A percentile compares a stretch with the other conserved stretches of the same genome.
Conservation (phyloP, 2,888 invertebrate genomes). For the Atethmia centrago region DNA sequence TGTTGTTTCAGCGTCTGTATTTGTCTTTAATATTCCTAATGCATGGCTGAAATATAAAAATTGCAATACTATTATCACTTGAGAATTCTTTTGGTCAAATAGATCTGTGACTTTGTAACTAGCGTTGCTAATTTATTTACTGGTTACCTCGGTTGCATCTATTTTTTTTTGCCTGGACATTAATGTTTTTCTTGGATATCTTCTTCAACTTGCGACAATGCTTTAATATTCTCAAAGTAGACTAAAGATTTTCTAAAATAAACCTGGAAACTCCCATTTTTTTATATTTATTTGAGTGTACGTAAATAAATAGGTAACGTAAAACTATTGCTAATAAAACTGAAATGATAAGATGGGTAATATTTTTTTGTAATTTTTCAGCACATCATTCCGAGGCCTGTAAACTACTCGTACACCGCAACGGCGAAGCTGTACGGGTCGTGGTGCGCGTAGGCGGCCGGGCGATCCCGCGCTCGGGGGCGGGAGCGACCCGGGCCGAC, state of each 20-base stretch:
- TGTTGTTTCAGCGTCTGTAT: conserved; percentile 17
- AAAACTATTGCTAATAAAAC: background rate
- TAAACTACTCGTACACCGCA: conserved; percentile 28
- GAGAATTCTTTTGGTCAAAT: background rate
- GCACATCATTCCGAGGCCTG: conserved; percentile 6
- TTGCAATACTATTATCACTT: conserved; percentile 24
- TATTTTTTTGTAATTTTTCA: conserved; percentile 4
- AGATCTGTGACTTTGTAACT: background rate
- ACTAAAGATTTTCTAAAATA: background rate
- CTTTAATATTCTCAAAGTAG: background rate
- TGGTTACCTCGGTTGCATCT: background rate
- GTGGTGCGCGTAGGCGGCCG: conserved; percentile 61
- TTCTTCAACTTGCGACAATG: background rate
- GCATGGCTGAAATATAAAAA: conserved; percentile 23
- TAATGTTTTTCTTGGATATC: too few relatives aligned
- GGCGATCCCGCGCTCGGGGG: conserved; percentile 55
- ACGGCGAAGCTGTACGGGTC: conserved; percentile 52
- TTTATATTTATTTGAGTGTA: too few relatives aligned
- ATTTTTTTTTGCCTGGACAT: background rate
- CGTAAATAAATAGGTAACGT: background rate
- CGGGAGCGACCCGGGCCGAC: conserved; percentile 72
- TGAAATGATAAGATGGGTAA: background rate
- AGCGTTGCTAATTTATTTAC: background rate
- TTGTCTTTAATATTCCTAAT: conserved; percentile 45
- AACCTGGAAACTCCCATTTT: background rate